These are phyloP conservation scores for Tineola bisselliella DNA, from an alignment of 2,888 invertebrate species.

Conservation along the genomic window DNA sequence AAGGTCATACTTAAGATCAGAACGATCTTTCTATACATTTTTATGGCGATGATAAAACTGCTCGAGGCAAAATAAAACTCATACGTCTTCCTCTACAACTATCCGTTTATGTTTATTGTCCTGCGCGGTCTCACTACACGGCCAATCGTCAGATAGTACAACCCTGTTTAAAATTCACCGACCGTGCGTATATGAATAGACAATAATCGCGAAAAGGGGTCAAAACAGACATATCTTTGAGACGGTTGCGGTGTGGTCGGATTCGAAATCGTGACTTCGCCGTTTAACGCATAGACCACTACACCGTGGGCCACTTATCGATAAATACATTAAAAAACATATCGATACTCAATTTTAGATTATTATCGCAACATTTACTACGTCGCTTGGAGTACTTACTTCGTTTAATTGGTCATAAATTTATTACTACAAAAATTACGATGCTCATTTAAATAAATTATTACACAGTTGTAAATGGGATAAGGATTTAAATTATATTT, in stretches of 20 bases:
- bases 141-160: conserved; percentile 15
- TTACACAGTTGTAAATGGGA: not conserved
- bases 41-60: conserved; percentile 8
- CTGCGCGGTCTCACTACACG: conserved; percentile 18
- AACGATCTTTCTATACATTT: conserved; percentile 6
- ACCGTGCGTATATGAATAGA: conserved; percentile 38
- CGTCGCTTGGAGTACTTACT: not conserved
- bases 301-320: not conserved
- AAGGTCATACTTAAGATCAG: conserved; percentile 6
- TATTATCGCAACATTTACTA: not conserved
- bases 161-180: conserved; percentile 34
- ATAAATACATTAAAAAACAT: not conserved
- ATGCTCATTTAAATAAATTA: not conserved
- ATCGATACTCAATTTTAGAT: conserved; percentile 7
- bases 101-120: conserved; percentile 13
- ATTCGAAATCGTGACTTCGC: conserved; percentile 16
- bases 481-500: not conserved
- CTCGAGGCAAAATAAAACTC: conserved; percentile 11
- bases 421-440: not conserved
- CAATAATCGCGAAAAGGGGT: conserved; percentile 41
- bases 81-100: conserved; percentile 9
- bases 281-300: conserved; percentile 7
- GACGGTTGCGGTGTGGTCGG: conserved; percentile 22
- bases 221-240: conserved; percentile 30
- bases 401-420: not conserved